These are phyloP conservation scores for Pseudopleuronectes americanus DNA, from an alignment of 2,797 vertebrate genomes.

Conservation along the genomic window DNA sequence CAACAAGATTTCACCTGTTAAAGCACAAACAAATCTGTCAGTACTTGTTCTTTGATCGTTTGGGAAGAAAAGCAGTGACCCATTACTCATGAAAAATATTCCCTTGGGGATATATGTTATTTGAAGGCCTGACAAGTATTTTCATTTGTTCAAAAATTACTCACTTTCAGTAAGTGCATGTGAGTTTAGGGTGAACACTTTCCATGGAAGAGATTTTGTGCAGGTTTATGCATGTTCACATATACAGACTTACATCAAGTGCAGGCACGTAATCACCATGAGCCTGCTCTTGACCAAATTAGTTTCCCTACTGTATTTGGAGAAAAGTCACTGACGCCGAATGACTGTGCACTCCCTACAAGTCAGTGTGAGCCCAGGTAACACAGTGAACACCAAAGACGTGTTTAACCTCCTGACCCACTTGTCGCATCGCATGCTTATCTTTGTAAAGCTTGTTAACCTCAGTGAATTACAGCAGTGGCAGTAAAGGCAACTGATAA, in stretches of 20 bases:
- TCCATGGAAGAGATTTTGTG: too few relatives aligned
- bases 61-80: background rate
- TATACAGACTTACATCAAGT: too few relatives aligned
- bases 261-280: too few relatives aligned
- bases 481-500: conserved; percentile 30
- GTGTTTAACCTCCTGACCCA: conserved; percentile 20
- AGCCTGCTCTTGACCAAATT: too few relatives aligned
- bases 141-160: background rate
- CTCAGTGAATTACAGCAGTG: conserved; percentile 21
- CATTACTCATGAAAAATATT: background rate
- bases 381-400: conserved; percentile 22
- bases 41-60: background rate
- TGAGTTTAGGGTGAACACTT: too few relatives aligned
- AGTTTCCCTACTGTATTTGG: too few relatives aligned
- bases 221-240: too few relatives aligned
- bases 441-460: conserved; percentile 23
- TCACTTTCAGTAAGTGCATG: background rate
- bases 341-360: background rate
- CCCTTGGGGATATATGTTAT: background rate
- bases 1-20: conserved; percentile 1
- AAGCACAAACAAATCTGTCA: background rate
- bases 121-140: background rate
- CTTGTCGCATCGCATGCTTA: background rate
- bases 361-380: conserved; percentile 2
- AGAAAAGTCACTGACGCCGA: background rate